phyloP scores from a whole-genome alignment of 2,888 invertebrate genomes.

The Lasioglossum lativentre region DNA sequence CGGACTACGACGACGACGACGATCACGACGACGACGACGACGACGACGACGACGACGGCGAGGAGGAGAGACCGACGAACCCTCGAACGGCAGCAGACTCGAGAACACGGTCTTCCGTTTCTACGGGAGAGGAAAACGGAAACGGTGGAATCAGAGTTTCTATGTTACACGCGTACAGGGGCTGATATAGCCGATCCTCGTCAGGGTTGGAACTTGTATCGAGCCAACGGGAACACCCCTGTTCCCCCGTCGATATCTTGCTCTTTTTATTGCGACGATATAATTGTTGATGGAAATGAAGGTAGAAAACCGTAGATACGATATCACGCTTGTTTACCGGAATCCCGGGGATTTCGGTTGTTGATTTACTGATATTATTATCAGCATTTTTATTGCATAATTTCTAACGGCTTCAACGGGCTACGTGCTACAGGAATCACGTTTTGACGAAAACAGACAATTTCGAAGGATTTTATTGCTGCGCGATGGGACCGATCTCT shows the following conservation, averaged over 20 bases:
- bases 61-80: conserved; percentile 25
- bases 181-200: conserved; percentile 9
- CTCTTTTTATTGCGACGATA: not conserved
- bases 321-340: conserved; percentile 6
- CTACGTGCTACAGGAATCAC: not conserved
- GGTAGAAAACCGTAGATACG: conserved; percentile 10
- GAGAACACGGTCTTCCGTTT: conserved; percentile 25
- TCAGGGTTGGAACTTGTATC: not conserved
- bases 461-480: not conserved
- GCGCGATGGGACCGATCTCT: not conserved
- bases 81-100: conserved; percentile 25
- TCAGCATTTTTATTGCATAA: conserved; percentile 15
- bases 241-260: not conserved
- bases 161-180: not conserved
- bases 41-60: conserved; percentile 21
- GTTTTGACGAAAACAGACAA: not conserved
- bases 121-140: not conserved
- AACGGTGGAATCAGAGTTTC: not conserved
- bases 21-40: conserved; percentile 31
- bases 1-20: conserved; percentile 63
- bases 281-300: conserved; percentile 8
- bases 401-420: not conserved
- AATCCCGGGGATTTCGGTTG: conserved; percentile 5
- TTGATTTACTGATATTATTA: conserved; percentile 16
- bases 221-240: not conserved